phyloP scores from a whole-genome alignment of 1,140 invertebrate species.

The Colletes latitarsis region DNA sequence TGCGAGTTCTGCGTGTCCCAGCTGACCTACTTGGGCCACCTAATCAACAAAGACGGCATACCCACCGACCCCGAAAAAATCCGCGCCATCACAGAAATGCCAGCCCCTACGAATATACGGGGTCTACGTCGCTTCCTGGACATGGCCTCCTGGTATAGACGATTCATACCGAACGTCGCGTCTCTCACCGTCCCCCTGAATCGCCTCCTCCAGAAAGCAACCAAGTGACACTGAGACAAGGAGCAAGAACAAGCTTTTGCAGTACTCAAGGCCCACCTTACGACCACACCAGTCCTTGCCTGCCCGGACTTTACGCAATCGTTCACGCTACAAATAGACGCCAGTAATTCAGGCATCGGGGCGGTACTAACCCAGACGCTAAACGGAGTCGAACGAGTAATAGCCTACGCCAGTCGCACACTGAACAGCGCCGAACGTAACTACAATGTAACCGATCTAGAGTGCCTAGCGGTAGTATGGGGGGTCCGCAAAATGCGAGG shows the following conservation, averaged over 20 bases:
- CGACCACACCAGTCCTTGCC: not conserved
- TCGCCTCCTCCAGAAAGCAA: not conserved
- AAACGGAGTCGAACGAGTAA: not conserved
- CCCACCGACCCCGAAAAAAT: constrained; percentile 1
- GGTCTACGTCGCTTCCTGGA: constrained; percentile 1
- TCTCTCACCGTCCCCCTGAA: not conserved
- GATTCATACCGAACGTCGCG: not conserved
- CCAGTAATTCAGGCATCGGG: not conserved
- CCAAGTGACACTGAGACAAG: not conserved
- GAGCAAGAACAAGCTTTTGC: not conserved
- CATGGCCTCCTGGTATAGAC: not conserved
- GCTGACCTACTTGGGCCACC: not conserved
- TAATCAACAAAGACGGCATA: not conserved
- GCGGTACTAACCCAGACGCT: not conserved
- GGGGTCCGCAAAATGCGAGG: not conserved
- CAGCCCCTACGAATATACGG: not conserved
- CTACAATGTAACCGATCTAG: not conserved
- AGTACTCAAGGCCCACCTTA: not conserved
- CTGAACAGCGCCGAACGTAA: not conserved
- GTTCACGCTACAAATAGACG: constrained; percentile 15
- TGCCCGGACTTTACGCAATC: constrained; percentile 4
- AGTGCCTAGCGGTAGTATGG: constrained; percentile 20
- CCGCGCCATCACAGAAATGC: not conserved
- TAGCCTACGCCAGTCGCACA: constrained; percentile 6
- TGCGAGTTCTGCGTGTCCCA: not conserved